Evolutionary conservation across 2,113 vertebrate genomes (phyloP), one percentile per base, ranked within the genome.

Genomic region (Sprattus sprattus): DNA sequence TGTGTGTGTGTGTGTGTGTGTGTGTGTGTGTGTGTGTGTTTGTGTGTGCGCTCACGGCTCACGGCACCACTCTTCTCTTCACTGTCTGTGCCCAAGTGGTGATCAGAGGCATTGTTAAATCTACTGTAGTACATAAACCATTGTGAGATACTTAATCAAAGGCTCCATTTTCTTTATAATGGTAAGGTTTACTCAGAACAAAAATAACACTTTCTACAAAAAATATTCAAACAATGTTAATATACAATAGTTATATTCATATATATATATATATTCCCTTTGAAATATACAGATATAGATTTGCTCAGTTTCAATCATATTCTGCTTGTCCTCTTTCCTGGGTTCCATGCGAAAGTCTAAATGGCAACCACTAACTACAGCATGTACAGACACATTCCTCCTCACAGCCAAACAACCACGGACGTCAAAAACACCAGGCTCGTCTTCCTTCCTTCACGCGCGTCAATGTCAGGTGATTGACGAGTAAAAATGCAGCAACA

Each of bases 171-270:
- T 86, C 83, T 83, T 88, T 81, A 88, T 91, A 89, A 86, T 83
- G 92, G 83, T 88, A 88, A 89, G 78, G 84, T 89, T 90, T 90
- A 89, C 88, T 88, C 20, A 1, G 78, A 91, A 91, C 87, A 91
- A 90, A 89, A 90, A 89, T 89, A 91, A 95, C 86, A 82, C 67
- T 88, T 89, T 90, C 89, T 91, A 91, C 90, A 85, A 88, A 91
- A 90, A 86, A 89, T 89, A 89, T 85, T 85, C 71, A 89, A 88
- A 89, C 87, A 85, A 89, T 86, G 47, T 86, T 84, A 81, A 81
- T 91, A 86, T 89, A 90, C 87, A 90, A 82, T 89, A 84, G 54
- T 88, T 80, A 64, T 64, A 64, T 64, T 22, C n/a, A 78, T 85
- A 78, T 81, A 82, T 87, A 84, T 22, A 75, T 84, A 78, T 81